Base-by-base conservation (phyloP, 2,797 vertebrate genomes). In the Toxotes lorentzi region DNA sequence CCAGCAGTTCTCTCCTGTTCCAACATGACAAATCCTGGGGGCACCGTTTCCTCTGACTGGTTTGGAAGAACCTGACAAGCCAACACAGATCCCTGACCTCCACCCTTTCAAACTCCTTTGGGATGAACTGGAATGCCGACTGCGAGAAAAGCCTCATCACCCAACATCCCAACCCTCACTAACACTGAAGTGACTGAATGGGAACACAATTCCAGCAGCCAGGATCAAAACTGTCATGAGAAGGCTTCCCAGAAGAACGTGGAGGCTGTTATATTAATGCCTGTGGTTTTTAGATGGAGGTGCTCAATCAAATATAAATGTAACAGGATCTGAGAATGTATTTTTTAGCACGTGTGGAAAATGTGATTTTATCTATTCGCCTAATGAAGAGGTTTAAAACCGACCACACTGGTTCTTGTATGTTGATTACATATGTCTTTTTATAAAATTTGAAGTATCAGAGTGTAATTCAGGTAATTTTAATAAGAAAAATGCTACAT, bases 111-210 rank as follows among this genome's bases (percentile, higher is more conserved):
- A 54, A 68, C 45, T 57, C 35, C 17, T 67, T 23, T 14, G 35
- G 43, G 23, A 81, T 75, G 51, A 76, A 65, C 10, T 40, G 7
- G 43, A 59, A 74, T 9, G 0, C 19, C 1, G 2, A 48, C 73
- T 56, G 47, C 0, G 13, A 70, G 47, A 2, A 21, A 48, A 56
- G 48, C 54, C 40, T 63, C 58, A 30, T 63, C n/a, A 57, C 24
- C 58, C 21, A 24, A 64, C 56, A 75, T 47, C 77, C 35, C 53
- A 67, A 24, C 41, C 61, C 50, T 70, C 43, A 38, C 4, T 72
- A 50, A 51, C 64, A 40, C 27, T 70, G 48, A 59, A 60, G 41
- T 51, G 45, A 38, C 68, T 63, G 57, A 80, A 77, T 57, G 34
- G 41, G 21, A 76, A 35, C 54, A 64, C 66, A 71, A 58, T 58